Evolutionary conservation across 1,140 invertebrate species (phyloP).

Genomic region (Maconellicoccus hirsutus): DNA sequence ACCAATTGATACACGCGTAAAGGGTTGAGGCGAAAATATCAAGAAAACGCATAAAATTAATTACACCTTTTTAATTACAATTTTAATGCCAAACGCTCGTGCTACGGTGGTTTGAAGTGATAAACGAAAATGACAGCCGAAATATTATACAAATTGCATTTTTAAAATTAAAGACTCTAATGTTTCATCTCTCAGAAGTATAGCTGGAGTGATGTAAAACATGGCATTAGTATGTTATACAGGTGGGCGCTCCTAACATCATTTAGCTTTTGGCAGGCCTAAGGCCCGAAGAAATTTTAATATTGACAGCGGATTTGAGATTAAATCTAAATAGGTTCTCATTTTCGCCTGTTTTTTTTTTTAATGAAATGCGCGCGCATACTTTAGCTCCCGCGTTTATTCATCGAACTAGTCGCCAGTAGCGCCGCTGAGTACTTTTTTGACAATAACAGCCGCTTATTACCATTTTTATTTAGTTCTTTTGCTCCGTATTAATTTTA

Average conservation of each 20-base stretch:
- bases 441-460: background rate
- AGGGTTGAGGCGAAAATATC: background rate
- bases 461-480: background rate
- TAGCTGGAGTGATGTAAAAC: background rate
- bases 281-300: background rate
- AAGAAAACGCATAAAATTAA: background rate
- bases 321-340: background rate
- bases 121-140: background rate
- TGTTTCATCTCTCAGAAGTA: background rate
- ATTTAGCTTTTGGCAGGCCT: background rate
- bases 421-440: background rate
- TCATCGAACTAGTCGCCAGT: background rate
- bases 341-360: background rate
- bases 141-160: slow-evolving; percentile 1
- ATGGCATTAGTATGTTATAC: too few species aligned
- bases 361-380: slow-evolving; percentile 7
- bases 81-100: background rate
- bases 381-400: background rate
- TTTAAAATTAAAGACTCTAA: background rate
- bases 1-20: background rate
- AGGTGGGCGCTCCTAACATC: too few species aligned
- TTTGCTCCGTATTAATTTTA: background rate
- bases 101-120: background rate
- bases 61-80: slow-evolving; percentile 5
- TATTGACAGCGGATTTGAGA: slow-evolving; percentile 8